Percentiles rank a stretch among this genome's conserved stretches.
phyloP scores from a whole-genome alignment of 2,113 vertebrate species.

The Montifringilla adamsi region DNA sequence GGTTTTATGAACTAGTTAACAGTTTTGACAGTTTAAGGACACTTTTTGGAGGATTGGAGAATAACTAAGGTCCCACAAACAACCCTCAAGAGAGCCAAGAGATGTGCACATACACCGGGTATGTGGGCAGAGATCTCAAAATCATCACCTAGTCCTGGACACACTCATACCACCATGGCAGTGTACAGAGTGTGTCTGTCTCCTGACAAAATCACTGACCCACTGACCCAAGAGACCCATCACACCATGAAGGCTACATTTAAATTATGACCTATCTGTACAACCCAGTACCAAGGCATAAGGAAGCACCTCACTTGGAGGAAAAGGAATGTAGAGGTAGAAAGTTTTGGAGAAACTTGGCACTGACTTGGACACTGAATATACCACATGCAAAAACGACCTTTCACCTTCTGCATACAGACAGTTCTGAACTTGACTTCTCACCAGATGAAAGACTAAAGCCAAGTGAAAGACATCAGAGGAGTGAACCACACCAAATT shows the following conservation, averaged over 20 bases:
- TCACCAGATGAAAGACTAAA: not conserved
- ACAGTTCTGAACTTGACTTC: not conserved
- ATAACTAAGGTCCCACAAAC: not conserved
- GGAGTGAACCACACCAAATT: not conserved
- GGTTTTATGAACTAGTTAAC: not conserved
- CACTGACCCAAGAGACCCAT: not conserved
- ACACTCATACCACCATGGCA: accelerated
- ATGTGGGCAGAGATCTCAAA: not conserved
- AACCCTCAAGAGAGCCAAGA: not conserved
- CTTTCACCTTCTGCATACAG: not conserved
- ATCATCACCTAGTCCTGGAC: not conserved
- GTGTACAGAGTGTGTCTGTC: not conserved
- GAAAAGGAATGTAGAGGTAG: accelerated
- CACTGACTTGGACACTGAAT: not conserved
- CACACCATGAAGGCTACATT: not conserved
- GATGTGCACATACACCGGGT: too few relatives aligned
- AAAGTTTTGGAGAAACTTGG: not conserved
- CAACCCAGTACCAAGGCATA: not conserved
- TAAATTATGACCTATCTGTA: not conserved
- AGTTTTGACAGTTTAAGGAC: not conserved
- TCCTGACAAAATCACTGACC: not conserved
- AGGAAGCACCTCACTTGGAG: not conserved
- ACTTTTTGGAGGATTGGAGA: accelerated
- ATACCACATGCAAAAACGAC: not conserved
- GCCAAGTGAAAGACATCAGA: not conserved